Conservation (phyloP, 2,797 vertebrate genomes). For the Enteromius anoplus region DNA sequence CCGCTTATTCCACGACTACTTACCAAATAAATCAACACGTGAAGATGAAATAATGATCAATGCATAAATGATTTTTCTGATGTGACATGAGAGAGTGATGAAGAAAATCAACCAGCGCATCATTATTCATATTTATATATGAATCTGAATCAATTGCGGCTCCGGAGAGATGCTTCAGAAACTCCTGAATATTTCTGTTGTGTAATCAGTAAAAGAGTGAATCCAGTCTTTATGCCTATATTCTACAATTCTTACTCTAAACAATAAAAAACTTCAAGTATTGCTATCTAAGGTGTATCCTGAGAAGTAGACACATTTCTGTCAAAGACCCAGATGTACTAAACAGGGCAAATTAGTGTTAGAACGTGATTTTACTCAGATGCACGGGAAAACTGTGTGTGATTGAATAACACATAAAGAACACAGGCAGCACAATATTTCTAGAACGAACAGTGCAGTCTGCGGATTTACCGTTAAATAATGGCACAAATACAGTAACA, state of each 20-base stretch:
- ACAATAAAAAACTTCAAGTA: too few species aligned
- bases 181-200: background rate
- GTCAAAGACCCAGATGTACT: background rate
- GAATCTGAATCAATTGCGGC: background rate
- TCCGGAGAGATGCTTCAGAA: background rate
- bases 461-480: too few species aligned
- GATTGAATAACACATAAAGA: too few species aligned
- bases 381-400: too few species aligned
- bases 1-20: conserved; percentile 6
- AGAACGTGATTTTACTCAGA: too few species aligned
- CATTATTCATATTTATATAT: background rate
- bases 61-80: background rate
- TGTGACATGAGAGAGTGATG: background rate
- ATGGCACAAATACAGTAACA: too few species aligned
- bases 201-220: background rate
- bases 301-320: too few species aligned
- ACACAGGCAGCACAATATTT: too few species aligned
- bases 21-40: background rate
- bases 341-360: too few species aligned
- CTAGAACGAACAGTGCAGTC: too few species aligned
- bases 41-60: background rate
- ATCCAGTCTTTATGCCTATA: background rate
- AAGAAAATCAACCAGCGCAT: background rate
- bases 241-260: background rate
- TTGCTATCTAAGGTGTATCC: too few species aligned